Base-by-base conservation (phyloP, 2,113 vertebrate genomes). In the Chamaea fasciata region DNA sequence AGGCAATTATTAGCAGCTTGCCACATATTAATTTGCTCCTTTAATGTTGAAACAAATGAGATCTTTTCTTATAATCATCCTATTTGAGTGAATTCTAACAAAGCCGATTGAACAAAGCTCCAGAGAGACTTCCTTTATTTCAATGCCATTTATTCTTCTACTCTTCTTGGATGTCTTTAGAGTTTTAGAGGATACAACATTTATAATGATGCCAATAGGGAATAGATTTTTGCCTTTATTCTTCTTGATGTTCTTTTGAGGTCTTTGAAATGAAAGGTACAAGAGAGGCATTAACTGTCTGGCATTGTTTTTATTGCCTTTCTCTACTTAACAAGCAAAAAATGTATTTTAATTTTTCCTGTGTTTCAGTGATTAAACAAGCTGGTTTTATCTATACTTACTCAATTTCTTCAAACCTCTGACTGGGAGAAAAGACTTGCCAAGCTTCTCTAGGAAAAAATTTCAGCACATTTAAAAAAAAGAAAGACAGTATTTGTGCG, bases 41-140 rank as follows among this genome's bases (percentile, higher is more conserved):
- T 97, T 97, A 97, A 98, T 95, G 96, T 96, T 91, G 94, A 97
- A 97, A 97, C 95, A 97, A 97, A 97, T 97, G 95, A 97, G 96
- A 96, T 97, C 92, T 97, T 97, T 96, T 97, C 94, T 97, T 98
- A 96, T 97, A 97, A 97, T 98, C 98, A 97, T 95, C 95, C 93
- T 96, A 96, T 98, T 97, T 97, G 95, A 97, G 93, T 94, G 96
- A 94, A 96, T 97, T 87, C 95, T 97, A 97, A 96, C 96, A 97
- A 98, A 97, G 96, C 85, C 46, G 70, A 90, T n/a, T 96, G 96
- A 97, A 91, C 87, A 97, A 95, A 94, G 86, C 97, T 97, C 97
- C 70, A 89, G 97, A 97, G 98, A 97, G 62, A 46, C 77, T 93
- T 95, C 91, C 94, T 93, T 97, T 96, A 95, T 96, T 96, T 96